Evolutionary conservation across 64 coral and sea anemone species (phyloP), one percentile per base, ranked within the genome.

Genomic region (Montipora capricornis): DNA sequence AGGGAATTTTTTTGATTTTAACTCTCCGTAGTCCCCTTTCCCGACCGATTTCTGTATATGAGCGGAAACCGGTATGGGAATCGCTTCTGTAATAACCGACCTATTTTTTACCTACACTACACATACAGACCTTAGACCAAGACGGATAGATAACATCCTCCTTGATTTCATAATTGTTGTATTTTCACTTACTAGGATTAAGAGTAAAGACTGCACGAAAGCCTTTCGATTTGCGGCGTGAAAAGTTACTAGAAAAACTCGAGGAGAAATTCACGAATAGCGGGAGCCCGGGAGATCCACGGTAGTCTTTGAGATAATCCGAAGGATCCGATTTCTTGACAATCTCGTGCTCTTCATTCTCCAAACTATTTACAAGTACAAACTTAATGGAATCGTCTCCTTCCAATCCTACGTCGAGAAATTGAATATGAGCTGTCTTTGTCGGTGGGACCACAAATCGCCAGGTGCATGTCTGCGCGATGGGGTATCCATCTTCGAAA

Each of bases 131-230:
- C 37, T 37, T 37, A 37, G 37, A 37, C 37, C 37, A 37, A 37
- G 37, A 37, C 37, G 37, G 37, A 37, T 37, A 37, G 37, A 37
- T 37, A 37, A 37, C 37, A 37, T 2, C 37, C 37, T 37, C 37
- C 37, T 37, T 37, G 37, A 37, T 37, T 2, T 2, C 37, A 37
- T 81, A 60, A 17, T 15, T 57, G 11, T 17, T 14, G 4, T 14
- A 13, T 13, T 5, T 22, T 14, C 14, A 15, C 53, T 82, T 64
- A 82, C 20, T 53, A 12, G 79, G 14, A 4, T 12, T 11, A 5
- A 86, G 17, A 70, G 68, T 86, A 8, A 86, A 86, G 7, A 67
- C 50, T 8, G 44, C 82, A 4, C 82, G 82, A 68, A 86, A 86
- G 6, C 82, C 82, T 70, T 71, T 70, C 8, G 82, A 70, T 49